phyloP scores from a whole-genome alignment of 2,888 invertebrate species.

The Morpho deidamia region DNA sequence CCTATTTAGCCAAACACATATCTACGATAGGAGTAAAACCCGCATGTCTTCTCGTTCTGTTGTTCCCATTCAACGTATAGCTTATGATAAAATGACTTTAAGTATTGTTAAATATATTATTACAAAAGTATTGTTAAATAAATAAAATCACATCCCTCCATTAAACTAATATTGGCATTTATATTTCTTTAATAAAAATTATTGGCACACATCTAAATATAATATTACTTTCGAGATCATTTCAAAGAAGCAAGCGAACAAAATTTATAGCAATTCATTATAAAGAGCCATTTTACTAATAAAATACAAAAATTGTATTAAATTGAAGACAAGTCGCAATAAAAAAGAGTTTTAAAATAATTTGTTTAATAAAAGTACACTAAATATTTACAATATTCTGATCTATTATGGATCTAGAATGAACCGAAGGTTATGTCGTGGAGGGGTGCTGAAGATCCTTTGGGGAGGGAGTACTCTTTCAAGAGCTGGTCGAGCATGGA shows the following conservation, averaged over 20 bases:
- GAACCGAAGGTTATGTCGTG: slow-evolving; percentile 92
- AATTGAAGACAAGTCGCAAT: slow-evolving; percentile 1
- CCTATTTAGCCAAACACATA: no score
- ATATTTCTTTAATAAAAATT: slow-evolving; percentile 2
- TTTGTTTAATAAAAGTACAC: slow-evolving; percentile 47
- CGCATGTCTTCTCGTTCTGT: no score
- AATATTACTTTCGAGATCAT: slow-evolving; percentile 3
- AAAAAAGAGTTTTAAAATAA: slow-evolving; percentile 23
- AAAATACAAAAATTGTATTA: neutral
- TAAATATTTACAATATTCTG: slow-evolving; percentile 68
- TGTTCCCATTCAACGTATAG: no score
- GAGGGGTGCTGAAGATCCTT: slow-evolving; percentile 81
- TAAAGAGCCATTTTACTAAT: neutral
- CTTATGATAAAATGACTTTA: no score
- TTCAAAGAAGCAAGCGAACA: neutral
- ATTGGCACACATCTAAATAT: neutral
- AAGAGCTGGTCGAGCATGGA: slow-evolving; percentile 87
- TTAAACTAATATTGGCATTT: slow-evolving; percentile 1
- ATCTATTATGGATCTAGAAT: slow-evolving; percentile 72
- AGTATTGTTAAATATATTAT: no score
- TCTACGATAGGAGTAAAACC: no score
- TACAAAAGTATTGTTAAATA: neutral
- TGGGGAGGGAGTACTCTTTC: slow-evolving; percentile 88
- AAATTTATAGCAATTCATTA: neutral
- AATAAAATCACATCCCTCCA: slow-evolving; percentile 3